Percentiles rank a stretch among this genome's conserved stretches.
phyloP scores from a whole-genome alignment of 2,888 invertebrate genomes.

The Baronia brevicornis region DNA sequence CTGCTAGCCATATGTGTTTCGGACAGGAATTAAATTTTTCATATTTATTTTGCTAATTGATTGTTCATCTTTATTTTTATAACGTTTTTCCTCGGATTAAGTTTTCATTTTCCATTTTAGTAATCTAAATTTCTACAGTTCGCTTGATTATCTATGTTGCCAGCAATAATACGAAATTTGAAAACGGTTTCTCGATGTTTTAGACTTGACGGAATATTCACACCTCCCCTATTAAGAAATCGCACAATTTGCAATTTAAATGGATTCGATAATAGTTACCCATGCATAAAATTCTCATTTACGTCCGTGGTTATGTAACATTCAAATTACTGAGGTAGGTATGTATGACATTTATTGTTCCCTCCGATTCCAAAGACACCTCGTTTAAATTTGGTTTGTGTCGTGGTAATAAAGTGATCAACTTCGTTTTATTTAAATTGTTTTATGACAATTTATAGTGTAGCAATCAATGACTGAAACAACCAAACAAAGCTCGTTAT shows the following conservation, averaged over 20 bases:
- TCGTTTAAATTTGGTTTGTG: conserved; percentile 18
- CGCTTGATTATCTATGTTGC: too few species aligned
- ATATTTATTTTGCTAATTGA: too few species aligned
- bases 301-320: conserved; percentile 31
- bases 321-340: conserved; percentile 18
- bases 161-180: too few species aligned
- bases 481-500: conserved; percentile 8
- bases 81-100: too few species aligned
- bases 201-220: conserved; percentile 17
- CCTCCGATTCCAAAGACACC: conserved; percentile 16
- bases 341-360: conserved; percentile 21
- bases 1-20: too few species aligned
- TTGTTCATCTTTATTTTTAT: too few species aligned
- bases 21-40: too few species aligned
- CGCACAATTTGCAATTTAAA: conserved; percentile 45
- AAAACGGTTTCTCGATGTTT: conserved; percentile 1
- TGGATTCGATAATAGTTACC: conserved; percentile 45
- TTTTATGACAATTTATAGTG: conserved; percentile 7
- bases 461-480: conserved; percentile 7
- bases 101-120: too few species aligned
- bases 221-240: conserved; percentile 30
- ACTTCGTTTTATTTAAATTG: conserved; percentile 20
- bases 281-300: conserved; percentile 52
- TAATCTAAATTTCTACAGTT: too few species aligned
- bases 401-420: conserved; percentile 16